Conservation (phyloP, 1,140 invertebrate species). For the Drosophila trapezifrons region DNA sequence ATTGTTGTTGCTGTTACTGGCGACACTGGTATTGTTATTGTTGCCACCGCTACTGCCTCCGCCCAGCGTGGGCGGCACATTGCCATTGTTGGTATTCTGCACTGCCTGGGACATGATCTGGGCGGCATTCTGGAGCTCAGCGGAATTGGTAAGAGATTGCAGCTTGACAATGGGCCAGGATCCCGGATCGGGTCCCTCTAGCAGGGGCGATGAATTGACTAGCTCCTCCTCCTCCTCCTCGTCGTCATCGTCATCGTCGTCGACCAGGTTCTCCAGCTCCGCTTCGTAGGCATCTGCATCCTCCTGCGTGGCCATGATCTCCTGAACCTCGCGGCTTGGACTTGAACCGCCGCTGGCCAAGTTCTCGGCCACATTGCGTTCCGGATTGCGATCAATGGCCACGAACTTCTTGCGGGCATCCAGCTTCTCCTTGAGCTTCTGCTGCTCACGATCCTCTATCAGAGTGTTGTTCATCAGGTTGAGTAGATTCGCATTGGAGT, state of each 20-base stretch:
- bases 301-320: constrained; percentile 89
- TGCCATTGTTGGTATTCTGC: constrained; percentile 73
- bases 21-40: constrained; percentile 33
- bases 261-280: constrained; percentile 63
- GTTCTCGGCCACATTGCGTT: constrained; percentile 68
- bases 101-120: constrained; percentile 80
- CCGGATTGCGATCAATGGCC: constrained; percentile 74
- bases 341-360: constrained; percentile 89
- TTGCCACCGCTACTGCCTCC: constrained; percentile 23
- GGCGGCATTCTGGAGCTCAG: constrained; percentile 76
- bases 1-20: constrained; percentile 46
- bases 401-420: constrained; percentile 76
- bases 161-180: constrained; percentile 59
- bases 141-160: constrained; percentile 61
- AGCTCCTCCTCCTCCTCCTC: constrained; percentile 57
- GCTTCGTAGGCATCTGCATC: constrained; percentile 67
- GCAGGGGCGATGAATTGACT: constrained; percentile 45
- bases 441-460: constrained; percentile 79
- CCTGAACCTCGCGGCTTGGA: constrained; percentile 93
- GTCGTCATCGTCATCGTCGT: constrained; percentile 64
- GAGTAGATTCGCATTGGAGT: constrained; percentile 66
- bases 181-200: constrained; percentile 32
- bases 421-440: constrained; percentile 73
- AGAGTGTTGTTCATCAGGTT: constrained; percentile 80
- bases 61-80: constrained; percentile 62